Base-by-base conservation (phyloP, 2,888 invertebrate species). In the Trisateles emortualis region DNA sequence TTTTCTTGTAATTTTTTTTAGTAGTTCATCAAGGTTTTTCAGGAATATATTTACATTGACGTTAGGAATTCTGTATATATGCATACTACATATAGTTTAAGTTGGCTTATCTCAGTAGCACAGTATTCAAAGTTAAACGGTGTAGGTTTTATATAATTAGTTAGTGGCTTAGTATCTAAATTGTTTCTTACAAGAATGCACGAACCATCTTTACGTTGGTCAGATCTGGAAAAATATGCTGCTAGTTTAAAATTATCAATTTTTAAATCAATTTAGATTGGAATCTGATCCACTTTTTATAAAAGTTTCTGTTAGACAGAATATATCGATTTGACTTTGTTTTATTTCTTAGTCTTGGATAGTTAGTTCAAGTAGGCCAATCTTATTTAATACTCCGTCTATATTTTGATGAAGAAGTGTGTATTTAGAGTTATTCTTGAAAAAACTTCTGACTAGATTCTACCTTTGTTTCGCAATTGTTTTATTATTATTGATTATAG, bases 41-140 rank as follows among this genome's bases (percentile, higher is more conserved):
- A 32, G 11, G 9, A 42, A 42, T 6, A 32, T 11, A 3, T 3
- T 1, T n/a, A 19, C 30, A 42, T 42, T 42, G 10, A 5, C 1
- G 17, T 42, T 42, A n/a, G 42, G 42, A 5, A 42, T 19, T 11
- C 42, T 32, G 11, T 42, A 42, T n/a, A n/a, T 3, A 42, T 42
- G 5, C 32, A 42, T 30, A 30, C 8, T 2, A 42, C 19, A 17
- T 17, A 30, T 5, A 42, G 10, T 5, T 42, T 42, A 2, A 42
- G 19, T 19, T 16, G 32, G 0, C 17, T 17, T 30, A 42, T 17
- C 19, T 42, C 42, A 10, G 11, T 42, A 0, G 1, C 17, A 8
- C 42, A 42, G 11, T 32, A 42, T 32, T 42, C 42, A 35, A 35
- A 35, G 9, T 35, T 5, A 35, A 16, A 35, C 5, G 13, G 35